These are phyloP conservation scores for Gallinago undulata DNA, from an alignment of 2,113 vertebrate species.

Conservation along the genomic window DNA sequence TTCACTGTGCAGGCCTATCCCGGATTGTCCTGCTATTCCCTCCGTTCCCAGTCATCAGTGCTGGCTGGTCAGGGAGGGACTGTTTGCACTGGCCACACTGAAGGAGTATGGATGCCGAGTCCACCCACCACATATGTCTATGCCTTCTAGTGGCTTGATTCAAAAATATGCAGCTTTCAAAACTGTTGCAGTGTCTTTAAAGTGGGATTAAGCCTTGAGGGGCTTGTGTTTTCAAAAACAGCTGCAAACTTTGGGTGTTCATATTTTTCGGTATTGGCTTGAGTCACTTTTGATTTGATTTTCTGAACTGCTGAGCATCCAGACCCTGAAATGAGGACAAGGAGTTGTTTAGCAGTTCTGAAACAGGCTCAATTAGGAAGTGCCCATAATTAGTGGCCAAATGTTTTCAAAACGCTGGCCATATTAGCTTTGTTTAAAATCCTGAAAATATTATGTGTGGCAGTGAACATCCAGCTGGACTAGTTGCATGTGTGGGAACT, in stretches of 20 bases:
- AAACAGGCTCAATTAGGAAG: neutral
- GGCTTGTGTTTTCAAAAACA: neutral
- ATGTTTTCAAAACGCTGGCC: neutral
- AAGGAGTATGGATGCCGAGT: neutral
- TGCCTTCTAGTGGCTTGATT: neutral
- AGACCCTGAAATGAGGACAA: neutral
- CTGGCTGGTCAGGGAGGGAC: neutral
- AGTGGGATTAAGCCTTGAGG: neutral
- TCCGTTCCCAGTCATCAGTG: neutral
- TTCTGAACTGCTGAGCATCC: neutral
- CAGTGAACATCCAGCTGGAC: neutral
- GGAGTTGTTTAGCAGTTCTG: neutral
- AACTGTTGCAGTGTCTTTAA: neutral
- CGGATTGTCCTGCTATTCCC: neutral
- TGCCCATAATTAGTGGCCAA: neutral
- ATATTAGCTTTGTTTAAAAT: neutral
- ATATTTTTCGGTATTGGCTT: neutral
- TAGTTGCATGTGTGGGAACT: slow-evolving; percentile 29
- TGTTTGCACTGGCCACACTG: neutral
- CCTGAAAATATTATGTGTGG: neutral
- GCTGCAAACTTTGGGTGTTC: neutral
- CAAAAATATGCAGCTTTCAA: slow-evolving; percentile 1
- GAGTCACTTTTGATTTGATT: neutral
- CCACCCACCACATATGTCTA: neutral
- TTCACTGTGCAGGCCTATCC: neutral